Conservation (phyloP, 2,113 vertebrate genomes). For the Camelus bactrianus region DNA sequence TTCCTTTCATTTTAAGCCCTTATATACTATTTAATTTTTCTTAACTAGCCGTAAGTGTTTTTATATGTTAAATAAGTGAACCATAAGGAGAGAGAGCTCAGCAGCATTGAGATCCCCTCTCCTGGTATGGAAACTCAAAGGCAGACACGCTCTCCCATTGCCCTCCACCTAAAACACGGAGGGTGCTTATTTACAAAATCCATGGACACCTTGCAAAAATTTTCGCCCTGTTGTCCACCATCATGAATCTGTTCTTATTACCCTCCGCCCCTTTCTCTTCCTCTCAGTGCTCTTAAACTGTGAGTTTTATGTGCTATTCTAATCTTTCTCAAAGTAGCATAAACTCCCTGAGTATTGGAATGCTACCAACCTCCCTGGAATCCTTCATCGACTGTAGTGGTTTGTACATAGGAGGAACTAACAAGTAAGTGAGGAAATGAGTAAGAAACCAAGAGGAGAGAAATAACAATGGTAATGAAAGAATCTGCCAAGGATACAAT, state of each 20-base stretch:
- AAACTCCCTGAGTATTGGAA: background rate
- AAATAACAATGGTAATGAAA: background rate
- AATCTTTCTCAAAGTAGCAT: background rate
- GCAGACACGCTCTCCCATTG: background rate
- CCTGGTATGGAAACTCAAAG: background rate
- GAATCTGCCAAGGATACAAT: background rate
- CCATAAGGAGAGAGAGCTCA: background rate
- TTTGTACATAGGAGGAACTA: background rate
- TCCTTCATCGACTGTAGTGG: background rate
- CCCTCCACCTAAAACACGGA: background rate
- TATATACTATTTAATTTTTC: background rate
- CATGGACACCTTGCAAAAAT: background rate
- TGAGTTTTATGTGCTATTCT: background rate
- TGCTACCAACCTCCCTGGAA: background rate
- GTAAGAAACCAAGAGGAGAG: background rate
- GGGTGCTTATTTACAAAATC: background rate
- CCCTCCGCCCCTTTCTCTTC: background rate
- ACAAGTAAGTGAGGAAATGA: background rate
- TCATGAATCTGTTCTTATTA: background rate
- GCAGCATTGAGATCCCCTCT: background rate
- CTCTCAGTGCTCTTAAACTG: background rate
- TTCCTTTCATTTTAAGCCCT: background rate
- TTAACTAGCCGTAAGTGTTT: background rate
- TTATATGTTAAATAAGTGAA: background rate
- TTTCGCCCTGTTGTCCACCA: background rate